Base-by-base conservation (phyloP, 2,888 invertebrate genomes). In the Drosophila limbata region DNA sequence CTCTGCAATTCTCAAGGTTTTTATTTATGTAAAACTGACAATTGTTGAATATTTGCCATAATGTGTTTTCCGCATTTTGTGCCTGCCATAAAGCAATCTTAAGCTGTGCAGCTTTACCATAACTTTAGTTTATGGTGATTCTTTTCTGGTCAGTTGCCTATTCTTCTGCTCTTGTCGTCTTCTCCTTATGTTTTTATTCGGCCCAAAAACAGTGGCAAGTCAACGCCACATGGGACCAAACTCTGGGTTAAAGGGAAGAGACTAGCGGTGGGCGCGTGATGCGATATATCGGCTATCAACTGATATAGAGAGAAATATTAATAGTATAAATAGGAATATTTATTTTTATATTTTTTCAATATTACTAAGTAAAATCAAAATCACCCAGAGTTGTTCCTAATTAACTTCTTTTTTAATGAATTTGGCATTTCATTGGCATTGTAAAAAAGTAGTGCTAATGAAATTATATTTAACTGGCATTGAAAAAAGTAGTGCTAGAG, bases 211-310 rank as follows among this genome's bases (percentile, higher is more conserved):
- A 21, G 59, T 63, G 71, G 53, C 66, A 65, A 45, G 33, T 9
- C 72, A 77, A 73, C 76, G 48, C 64, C 73, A 63, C 78, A 77
- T 73, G 75, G 73, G 73, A 77, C 77, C 48, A 28, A 52, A 64
- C 64, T n/a, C 60, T n/a, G 31, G 53, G 15, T n/a, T n/a, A 19
- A 21, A 42, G 9, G 11, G 4, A 11, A 10, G 31, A 1, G 28
- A 2, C 10, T 56, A 56, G 55, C 21, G 55, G 1, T 33, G 44
- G 2, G n/a, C 2, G 3, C 33, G 33, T 55, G n/a, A 6, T 11
- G 10, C 0, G 10, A 15, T 8, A 37, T n/a, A 13, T 25, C 0
- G 0, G 1, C 6, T 35, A 1, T 6, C 0, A 25, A 37, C 6
- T 39, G 11, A 9, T 10, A 2, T 1, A 10, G 8, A 9, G 9